Base-by-base conservation (phyloP, 2,888 invertebrate genomes). In the Ichneumon xanthorius region DNA sequence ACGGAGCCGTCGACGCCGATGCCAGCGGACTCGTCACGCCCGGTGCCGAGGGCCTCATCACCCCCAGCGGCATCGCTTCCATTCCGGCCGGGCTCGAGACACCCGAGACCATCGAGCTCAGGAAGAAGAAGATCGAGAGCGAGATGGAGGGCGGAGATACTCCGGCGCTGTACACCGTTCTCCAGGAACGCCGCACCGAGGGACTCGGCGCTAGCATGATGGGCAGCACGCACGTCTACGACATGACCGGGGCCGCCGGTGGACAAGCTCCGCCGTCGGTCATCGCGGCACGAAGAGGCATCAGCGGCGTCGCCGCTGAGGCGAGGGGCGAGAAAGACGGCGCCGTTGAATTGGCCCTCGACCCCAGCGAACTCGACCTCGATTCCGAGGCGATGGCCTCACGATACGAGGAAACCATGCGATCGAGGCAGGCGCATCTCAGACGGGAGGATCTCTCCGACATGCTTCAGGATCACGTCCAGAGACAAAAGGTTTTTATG, bases 161-260 rank as follows among this genome's bases (percentile, higher is more conserved):
- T 0, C 99, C 99, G 0, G 98, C 98, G 0, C 95, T 99, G 37
- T 99, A 99, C 94, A 99, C 99, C 90, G 97, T 99, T 82, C 94
- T 99, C 82, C 99, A 99, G 40, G 99, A 99, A 95, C 97, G 99
- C 91, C 97, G 98, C 87, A 96, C 97, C 40, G 99, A 99, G 81
- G 96, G 98, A 73, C 96, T 99, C 79, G 97, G 97, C 0, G 97
- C 97, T 80, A 96, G 97, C 0, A 99, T 99, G 99, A 99, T 99
- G 99, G 99, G 97, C 3, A 99, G 99, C 67, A 98, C 98, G 0
- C 99, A 99, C 94, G 98, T 99, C 0, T 99, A 99, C 93, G 99
- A 99, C 92, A 96, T 99, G 94, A 96, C 97, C 55, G 96, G 96
- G 33, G 96, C 96, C 9, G 95, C 91, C 48, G 95, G 95, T 67